Base-by-base conservation (phyloP, 2,888 invertebrate species). In the Troides oblongomaculatus region DNA sequence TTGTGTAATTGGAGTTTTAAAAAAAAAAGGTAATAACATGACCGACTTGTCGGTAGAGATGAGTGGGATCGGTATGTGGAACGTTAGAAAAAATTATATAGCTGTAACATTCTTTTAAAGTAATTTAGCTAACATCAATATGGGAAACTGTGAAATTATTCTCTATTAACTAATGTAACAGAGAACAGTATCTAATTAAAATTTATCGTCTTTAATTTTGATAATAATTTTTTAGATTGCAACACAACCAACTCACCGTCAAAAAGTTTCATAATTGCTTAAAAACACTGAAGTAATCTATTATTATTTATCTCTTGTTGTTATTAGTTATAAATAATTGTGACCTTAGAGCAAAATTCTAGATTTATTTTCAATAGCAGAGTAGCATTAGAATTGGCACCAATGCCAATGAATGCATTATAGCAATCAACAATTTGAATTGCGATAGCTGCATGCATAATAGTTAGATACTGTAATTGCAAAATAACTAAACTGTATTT, bases 331-430 rank as follows among this genome's bases (percentile, higher is more conserved):
- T 50, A 46, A 46, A 57, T 69, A 64, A 46, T 60, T 46, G 62
- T 68, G 63, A 64, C 71, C 69, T 72, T 71, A 70, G 60, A 50
- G 57, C 23, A 65, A 53, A 53, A 18, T 53, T 53, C 39, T 60
- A 30, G 46, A 70, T 67, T 58, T 68, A 71, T 67, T 69, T 61
- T 62, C 59, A 62, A 66, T 56, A 61, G 43, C 61, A 53, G 10
- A 56, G 30, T 65, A 70, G 68, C 57, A 68, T 68, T 64, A 58
- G 46, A 68, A 68, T 72, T 71, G 71, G 62, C 68, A 59, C 57
- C 64, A 72, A 63, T 68, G 73, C 72, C 74, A 72, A 73, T 61
- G 72, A 72, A 73, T 73, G 67, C 67, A 70, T 56, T 63, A 58
- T 57, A 23, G 30, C 68, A 36, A 68, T 66, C n/a, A 70, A 71